Evolutionary conservation across 92 coral and sea anemone genomes (phyloP), one percentile per base, ranked within the genome.

Genomic region (Epizoanthus fatuus): DNA sequence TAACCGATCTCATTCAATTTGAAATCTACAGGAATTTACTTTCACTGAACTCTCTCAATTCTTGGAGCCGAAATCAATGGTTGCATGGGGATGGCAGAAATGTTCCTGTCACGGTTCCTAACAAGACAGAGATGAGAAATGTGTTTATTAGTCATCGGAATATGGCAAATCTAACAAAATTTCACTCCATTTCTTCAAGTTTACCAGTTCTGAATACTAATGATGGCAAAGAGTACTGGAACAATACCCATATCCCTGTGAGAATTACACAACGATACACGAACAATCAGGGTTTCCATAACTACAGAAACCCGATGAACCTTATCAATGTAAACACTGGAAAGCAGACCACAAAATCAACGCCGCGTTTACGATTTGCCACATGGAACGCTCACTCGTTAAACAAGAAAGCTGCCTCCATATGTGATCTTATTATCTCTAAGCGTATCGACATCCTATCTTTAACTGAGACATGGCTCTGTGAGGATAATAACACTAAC

Each of bases 301-400:
- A 55, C 16, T 55, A 55, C 60, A 55, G 60, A 55, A 55, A 55
- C 16, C 16, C 16, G 16, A 12, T 55, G 60, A 55, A 55, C 60
- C 60, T 55, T 12, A 55, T 55, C 25, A 22, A 22, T 22, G 25
- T 22, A 22, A 22, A 22, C 60, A 55, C 16, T 12, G 60, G 60
- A 55, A 55, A 55, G 60, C 60, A 55, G 60, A 10, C 60, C 60
- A 55, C 60, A 55, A 55, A 55, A 55, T 55, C 16, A 55, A 55
- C 16, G 16, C 60, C 60, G 60, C 60, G 60, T 10, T 55, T 55
- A 55, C 3, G 60, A 55, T 55, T 55, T 55, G 59, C 78, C 60
- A 37, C 78, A 38, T 72, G 79, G 79, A 72, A 72, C 55, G 25
- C 55, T 72, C 79, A 49, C 55, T 72, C 79, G 60, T 55, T 72